These are phyloP conservation scores for Nemapogon koenigi DNA, from an alignment of 2,888 invertebrate species.

Conservation along the genomic window DNA sequence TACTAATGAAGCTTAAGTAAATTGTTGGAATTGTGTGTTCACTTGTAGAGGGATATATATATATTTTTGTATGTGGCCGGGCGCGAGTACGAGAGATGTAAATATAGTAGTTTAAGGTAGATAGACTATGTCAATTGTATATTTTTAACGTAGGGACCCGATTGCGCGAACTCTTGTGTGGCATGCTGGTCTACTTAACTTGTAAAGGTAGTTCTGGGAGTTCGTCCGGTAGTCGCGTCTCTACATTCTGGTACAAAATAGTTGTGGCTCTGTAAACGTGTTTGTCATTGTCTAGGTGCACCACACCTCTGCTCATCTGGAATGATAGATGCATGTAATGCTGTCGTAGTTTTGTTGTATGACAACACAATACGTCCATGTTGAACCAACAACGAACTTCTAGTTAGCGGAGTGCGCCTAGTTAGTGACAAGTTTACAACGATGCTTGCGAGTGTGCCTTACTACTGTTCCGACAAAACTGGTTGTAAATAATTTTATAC, in stretches of 20 bases:
- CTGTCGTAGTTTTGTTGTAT: too few species aligned
- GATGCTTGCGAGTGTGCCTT: neutral
- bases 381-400: too few species aligned
- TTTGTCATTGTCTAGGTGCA: too few species aligned
- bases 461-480: neutral
- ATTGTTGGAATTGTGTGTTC: too few species aligned
- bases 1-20: too few species aligned
- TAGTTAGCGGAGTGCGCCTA: neutral
- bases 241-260: constrained; percentile 47
- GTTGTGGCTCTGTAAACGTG: too few species aligned
- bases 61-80: constrained; percentile 6
- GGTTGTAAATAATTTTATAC: neutral
- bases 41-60: constrained; percentile 2
- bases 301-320: too few species aligned
- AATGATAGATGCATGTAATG: too few species aligned
- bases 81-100: constrained; percentile 20
- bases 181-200: too few species aligned
- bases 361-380: neutral
- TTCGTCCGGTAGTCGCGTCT: constrained; percentile 31
- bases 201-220: constrained; percentile 15
- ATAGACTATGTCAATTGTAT: constrained; percentile 24
- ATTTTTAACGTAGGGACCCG: constrained; percentile 40
- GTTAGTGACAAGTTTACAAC: neutral
- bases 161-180: constrained; percentile 31
- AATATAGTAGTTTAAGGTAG: constrained; percentile 23